A percentile compares a stretch with the other conserved stretches of the same genome.
Evolutionary conservation across 2,888 invertebrate species (phyloP).

Genomic region (Dynastes maya): DNA sequence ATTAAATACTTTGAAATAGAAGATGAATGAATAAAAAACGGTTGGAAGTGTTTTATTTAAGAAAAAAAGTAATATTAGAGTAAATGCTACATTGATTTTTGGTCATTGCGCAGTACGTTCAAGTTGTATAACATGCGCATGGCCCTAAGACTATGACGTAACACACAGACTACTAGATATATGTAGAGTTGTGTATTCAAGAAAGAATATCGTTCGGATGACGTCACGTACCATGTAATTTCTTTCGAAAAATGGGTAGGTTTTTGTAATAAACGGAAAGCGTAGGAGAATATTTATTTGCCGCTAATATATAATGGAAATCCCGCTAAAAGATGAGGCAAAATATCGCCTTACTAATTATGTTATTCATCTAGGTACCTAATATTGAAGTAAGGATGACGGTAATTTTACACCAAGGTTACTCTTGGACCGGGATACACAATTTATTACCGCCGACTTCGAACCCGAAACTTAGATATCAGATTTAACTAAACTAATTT

Average conservation of each 20-base stretch:
- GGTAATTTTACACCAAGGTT: too few species aligned
- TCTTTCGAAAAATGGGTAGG: not conserved
- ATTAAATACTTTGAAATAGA: too few species aligned
- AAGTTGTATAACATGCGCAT: conserved; percentile 14
- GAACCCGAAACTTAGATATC: too few species aligned
- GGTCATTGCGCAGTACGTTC: conserved; percentile 34
- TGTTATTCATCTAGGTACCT: too few species aligned
- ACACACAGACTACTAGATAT: not conserved
- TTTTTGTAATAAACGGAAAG: not conserved
- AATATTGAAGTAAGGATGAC: too few species aligned
- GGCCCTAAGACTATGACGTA: conserved; percentile 25
- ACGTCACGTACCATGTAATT: conserved; percentile 22
- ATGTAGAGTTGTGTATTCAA: conserved; percentile 26
- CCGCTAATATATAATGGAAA: not conserved
- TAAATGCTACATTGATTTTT: conserved; percentile 42
- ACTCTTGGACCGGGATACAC: too few species aligned
- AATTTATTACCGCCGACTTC: too few species aligned
- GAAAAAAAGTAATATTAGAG: conserved; percentile 16
- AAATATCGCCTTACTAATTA: too few species aligned
- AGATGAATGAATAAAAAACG: too few species aligned
- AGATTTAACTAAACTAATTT: too few species aligned
- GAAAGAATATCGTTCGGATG: not conserved
- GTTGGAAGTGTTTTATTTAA: conserved; percentile 2
- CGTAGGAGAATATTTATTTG: not conserved
- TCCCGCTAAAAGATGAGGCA: not conserved